Evolutionary conservation across 1,140 invertebrate species (phyloP), one percentile per base, ranked within the genome.

Genomic region (Eurosta solidaginis): DNA sequence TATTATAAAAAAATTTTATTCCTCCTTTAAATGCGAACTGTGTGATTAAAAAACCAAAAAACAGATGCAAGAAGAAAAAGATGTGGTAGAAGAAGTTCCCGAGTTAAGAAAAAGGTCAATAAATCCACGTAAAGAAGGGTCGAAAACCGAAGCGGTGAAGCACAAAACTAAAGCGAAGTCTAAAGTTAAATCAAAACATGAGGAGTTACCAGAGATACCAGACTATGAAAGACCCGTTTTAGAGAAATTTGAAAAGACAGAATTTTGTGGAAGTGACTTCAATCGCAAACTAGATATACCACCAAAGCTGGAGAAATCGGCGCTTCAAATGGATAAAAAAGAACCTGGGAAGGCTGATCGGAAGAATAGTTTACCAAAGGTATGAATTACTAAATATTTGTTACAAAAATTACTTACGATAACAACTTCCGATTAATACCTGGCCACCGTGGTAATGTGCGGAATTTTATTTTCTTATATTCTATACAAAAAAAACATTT

Each of bases 141-240:
- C 80, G 3, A 85, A 85, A 27, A 33, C 75, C 1, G 86, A 88
- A 33, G 42, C 78, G 22, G 40, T 78, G 6, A 91, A 91, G 82
- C 59, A 81, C 25, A 89, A 90, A 82, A 83, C 89, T 45, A 91
- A 91, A 86, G 83, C 89, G 3, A 91, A 90, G 80, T 80, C 89
- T 5, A 89, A 90, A 45, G 87, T 89, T 74, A 89, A 90, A 44
- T 87, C 90, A 77, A 91, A 91, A 81, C 92, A 92, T 73, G 93
- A 91, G 80, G 90, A 93, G 27, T 89, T 93, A 74, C 93, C 93
- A n/a, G 92, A 94, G 85, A 94, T 94, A 80, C 91, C 93, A 27
- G 93, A 94, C 87, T 91, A 91, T 81, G 90, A 91, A 86, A 86
- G 90, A 74, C 90, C 90, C 3, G 88, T 89, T 68, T 84, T 91